Conservation (phyloP, 2,888 invertebrate genomes). For the Lycophotia porphyrea region DNA sequence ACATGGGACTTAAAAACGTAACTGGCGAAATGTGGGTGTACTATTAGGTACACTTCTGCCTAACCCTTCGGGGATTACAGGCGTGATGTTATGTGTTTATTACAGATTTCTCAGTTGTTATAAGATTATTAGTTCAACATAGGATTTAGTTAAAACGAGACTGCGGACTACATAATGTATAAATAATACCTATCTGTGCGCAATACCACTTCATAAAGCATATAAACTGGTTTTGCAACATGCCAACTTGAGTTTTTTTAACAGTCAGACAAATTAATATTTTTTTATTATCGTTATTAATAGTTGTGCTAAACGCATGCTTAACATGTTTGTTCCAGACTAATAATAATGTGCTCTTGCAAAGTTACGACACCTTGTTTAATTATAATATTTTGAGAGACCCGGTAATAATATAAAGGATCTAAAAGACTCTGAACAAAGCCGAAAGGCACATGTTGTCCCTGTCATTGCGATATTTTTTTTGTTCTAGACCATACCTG, state of each 20-base stretch:
- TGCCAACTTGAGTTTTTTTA: constrained; percentile 68
- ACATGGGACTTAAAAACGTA: too few species aligned
- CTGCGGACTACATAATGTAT: constrained; percentile 51
- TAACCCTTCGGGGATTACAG: too few species aligned
- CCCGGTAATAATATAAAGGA: constrained; percentile 12
- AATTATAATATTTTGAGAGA: constrained; percentile 32
- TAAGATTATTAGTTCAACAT: constrained; percentile 31
- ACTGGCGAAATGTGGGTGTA: too few species aligned
- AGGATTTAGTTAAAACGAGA: constrained; percentile 28
- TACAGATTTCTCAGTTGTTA: constrained; percentile 31
- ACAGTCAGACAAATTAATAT: constrained; percentile 65
- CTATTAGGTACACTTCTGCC: too few species aligned
- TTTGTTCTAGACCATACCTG: too few species aligned
- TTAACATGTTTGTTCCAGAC: constrained; percentile 49
- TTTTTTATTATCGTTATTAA: constrained; percentile 67
- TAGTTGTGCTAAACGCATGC: constrained; percentile 64
- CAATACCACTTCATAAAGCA: constrained; percentile 70
- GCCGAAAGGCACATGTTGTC: too few species aligned
- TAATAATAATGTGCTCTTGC: constrained; percentile 52
- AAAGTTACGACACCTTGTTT: constrained; percentile 49
- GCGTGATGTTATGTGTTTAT: too few species aligned
- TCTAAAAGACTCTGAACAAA: too few species aligned
- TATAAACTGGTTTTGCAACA: constrained; percentile 73
- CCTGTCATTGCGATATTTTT: too few species aligned
- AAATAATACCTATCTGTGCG: constrained; percentile 67